Percentiles rank a stretch among this genome's conserved stretches.
phyloP scores from a whole-genome alignment of 2,797 vertebrate species.

The Ambastaia sidthimunki region DNA sequence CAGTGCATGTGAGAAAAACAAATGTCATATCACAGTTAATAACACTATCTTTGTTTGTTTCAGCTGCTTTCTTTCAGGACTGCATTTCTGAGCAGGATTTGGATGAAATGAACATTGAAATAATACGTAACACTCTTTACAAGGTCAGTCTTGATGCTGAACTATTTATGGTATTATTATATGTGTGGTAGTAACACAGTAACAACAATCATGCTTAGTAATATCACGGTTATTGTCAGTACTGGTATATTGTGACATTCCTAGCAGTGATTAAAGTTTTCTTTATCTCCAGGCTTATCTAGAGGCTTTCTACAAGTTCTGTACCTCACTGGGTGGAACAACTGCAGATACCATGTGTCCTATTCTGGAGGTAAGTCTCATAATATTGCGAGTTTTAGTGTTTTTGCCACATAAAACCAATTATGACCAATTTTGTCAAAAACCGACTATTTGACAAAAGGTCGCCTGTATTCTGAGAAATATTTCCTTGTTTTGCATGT shows the following conservation, averaged over 20 bases:
- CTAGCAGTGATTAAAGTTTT: background rate
- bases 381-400: no score
- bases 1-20: no score
- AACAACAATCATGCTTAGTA: background rate
- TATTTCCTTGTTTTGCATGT: background rate
- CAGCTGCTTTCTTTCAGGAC: conserved; percentile 99
- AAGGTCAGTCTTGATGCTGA: conserved; percentile 79
- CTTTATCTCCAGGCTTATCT: conserved; percentile 87
- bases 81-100: conserved; percentile 99
- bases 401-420: no score
- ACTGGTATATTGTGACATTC: no score
- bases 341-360: conserved; percentile 98
- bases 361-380: conserved; percentile 92
- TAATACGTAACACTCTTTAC: conserved; percentile 97
- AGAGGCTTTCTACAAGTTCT: conserved; percentile 99
- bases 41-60: conserved; percentile 59
- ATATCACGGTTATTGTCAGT: background rate
- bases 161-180: background rate
- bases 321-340: conserved; percentile 91
- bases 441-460: no score
- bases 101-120: conserved; percentile 99
- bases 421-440: no score
- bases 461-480: no score
- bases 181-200: background rate
- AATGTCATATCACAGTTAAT: background rate